phyloP scores from a whole-genome alignment of 2,888 invertebrate species.

The Pyrrhia umbra region DNA sequence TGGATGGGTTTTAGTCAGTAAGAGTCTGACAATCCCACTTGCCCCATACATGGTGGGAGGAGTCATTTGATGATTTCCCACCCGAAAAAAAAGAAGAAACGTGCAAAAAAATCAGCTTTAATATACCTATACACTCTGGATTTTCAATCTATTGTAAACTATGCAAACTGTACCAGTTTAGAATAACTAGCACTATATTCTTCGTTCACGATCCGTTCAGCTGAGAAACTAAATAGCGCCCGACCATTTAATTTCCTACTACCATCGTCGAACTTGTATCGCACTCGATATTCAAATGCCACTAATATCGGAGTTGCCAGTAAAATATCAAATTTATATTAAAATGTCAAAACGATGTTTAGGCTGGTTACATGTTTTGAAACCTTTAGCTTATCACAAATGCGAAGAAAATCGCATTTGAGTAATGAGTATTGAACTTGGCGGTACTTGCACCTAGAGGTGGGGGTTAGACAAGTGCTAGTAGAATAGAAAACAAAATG shows the following conservation, averaged over 20 bases:
- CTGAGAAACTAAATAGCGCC: conserved; percentile 42
- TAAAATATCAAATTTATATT: conserved; percentile 65
- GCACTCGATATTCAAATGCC: conserved; percentile 60
- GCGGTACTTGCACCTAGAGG: too few relatives aligned
- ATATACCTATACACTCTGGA: not conserved
- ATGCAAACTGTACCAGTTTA: conserved; percentile 16
- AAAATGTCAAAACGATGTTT: conserved; percentile 52
- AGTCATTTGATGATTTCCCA: too few relatives aligned
- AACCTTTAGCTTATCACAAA: not conserved
- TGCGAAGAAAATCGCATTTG: not conserved
- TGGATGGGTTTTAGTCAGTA: too few relatives aligned
- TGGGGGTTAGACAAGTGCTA: too few relatives aligned
- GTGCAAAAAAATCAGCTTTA: not conserved
- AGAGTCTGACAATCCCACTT: too few relatives aligned
- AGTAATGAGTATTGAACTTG: too few relatives aligned
- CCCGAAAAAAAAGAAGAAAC: too few relatives aligned
- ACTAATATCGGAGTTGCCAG: conserved; percentile 59
- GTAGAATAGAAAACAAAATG: too few relatives aligned
- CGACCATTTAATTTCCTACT: conserved; percentile 63
- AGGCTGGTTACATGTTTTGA: conserved; percentile 29
- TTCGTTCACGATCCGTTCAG: conserved; percentile 19
- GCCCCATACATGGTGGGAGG: too few relatives aligned
- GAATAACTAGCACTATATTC: conserved; percentile 30
- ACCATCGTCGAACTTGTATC: conserved; percentile 47
- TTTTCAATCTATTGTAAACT: conserved; percentile 10